Evolutionary conservation across 1,140 invertebrate genomes (phyloP).

Genomic region (Zophobas morio): DNA sequence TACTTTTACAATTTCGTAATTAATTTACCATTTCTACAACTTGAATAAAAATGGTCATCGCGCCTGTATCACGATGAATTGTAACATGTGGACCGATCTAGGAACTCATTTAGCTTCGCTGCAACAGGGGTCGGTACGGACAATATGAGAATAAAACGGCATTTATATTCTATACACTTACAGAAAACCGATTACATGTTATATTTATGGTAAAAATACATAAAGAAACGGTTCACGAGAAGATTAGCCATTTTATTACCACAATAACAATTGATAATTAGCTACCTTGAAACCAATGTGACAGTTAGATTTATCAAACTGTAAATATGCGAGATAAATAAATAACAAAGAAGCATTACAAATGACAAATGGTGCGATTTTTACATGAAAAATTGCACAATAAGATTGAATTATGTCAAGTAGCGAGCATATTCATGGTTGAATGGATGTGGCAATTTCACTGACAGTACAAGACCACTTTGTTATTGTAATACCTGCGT

Average conservation of each 20-base stretch:
- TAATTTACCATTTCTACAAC: no score
- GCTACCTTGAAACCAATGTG: conserved; percentile 21
- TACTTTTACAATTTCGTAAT: no score
- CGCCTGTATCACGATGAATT: no score
- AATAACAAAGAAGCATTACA: conserved; percentile 30
- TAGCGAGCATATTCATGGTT: conserved; percentile 38
- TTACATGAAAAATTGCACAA: conserved; percentile 39
- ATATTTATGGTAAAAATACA: conserved; percentile 18
- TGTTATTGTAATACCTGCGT: conserved; percentile 38
- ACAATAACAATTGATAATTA: conserved; percentile 37
- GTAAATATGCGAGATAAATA: conserved; percentile 32
- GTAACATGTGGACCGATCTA: no score
- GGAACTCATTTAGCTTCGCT: no score
- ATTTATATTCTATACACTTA: no score
- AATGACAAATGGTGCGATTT: conserved; percentile 36
- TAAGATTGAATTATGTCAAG: conserved; percentile 42
- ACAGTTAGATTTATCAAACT: conserved; percentile 35
- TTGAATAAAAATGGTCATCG: no score
- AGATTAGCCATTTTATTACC: not conserved
- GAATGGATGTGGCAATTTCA: conserved; percentile 39
- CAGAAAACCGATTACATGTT: conserved; percentile 2
- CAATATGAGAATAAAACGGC: not conserved
- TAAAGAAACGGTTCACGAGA: not conserved
- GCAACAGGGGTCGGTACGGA: not conserved
- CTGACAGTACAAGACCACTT: conserved; percentile 28